These are phyloP conservation scores for Lindbergichthys nudifrons DNA, from an alignment of 2,797 vertebrate genomes.

Conservation along the genomic window DNA sequence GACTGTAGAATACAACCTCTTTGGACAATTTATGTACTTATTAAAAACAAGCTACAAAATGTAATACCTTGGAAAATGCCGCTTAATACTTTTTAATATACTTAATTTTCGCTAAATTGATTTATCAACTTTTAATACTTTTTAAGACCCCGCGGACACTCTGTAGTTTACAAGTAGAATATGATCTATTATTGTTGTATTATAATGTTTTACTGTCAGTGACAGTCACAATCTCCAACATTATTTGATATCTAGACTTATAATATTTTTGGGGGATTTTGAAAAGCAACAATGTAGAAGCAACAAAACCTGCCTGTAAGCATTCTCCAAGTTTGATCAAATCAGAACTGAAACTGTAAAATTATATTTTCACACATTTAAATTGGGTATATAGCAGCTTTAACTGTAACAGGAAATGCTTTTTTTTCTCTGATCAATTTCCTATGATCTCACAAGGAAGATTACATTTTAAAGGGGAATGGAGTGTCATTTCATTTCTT, in stretches of 20 bases:
- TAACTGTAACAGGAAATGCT: no score
- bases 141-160: no score
- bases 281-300: neutral
- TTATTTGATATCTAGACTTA: constrained; percentile 13
- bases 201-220: constrained; percentile 7
- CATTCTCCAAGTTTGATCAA: neutral
- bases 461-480: neutral
- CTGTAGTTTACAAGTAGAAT: no score
- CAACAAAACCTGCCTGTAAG: neutral
- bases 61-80: no score
- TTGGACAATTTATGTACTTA: no score
- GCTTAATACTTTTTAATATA: no score
- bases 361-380: no score
- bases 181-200: neutral
- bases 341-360: neutral
- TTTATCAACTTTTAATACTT: no score
- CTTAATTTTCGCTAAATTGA: no score
- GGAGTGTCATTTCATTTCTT: constrained; percentile 22
- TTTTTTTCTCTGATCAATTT: neutral
- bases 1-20: no score
- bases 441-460: neutral
- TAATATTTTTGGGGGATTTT: neutral
- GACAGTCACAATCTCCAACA: neutral
- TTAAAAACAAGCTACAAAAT: no score
- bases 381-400: no score